A percentile compares a stretch with the other conserved stretches of the same genome.
Evolutionary conservation across 2,113 vertebrate species (phyloP).

Genomic region (Antechinus stuartii): DNA sequence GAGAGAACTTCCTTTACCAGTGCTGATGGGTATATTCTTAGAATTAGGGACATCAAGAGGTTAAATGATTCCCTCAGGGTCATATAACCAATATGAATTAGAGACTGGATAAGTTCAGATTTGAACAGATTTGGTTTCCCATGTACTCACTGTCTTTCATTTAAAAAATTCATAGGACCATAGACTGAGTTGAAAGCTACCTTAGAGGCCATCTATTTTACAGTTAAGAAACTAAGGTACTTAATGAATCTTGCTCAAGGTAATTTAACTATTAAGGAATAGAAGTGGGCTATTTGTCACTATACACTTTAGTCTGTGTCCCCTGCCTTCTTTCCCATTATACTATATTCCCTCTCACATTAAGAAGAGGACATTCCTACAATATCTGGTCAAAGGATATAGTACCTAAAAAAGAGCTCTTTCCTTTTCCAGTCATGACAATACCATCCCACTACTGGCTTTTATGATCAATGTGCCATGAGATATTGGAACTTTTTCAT

Average conservation of each 20-base stretch:
- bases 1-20: background rate
- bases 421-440: too few species aligned
- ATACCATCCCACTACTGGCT: background rate
- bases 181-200: background rate
- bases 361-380: background rate
- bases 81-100: background rate
- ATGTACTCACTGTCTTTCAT: background rate
- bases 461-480: background rate
- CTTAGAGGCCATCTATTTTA: background rate
- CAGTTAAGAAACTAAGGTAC: background rate
- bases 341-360: background rate
- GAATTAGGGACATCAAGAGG: background rate
- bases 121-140: background rate
- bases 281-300: background rate
- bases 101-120: background rate
- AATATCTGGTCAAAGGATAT: background rate
- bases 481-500: background rate
- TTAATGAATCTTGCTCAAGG: background rate
- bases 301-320: background rate
- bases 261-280: background rate
- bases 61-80: background rate
- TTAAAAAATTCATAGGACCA: background rate
- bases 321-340: background rate
- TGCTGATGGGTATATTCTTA: background rate
- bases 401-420: background rate